Evolutionary conservation across 2,113 vertebrate genomes (phyloP), one percentile per base, ranked within the genome.

Genomic region (Tenrec ecaudatus): DNA sequence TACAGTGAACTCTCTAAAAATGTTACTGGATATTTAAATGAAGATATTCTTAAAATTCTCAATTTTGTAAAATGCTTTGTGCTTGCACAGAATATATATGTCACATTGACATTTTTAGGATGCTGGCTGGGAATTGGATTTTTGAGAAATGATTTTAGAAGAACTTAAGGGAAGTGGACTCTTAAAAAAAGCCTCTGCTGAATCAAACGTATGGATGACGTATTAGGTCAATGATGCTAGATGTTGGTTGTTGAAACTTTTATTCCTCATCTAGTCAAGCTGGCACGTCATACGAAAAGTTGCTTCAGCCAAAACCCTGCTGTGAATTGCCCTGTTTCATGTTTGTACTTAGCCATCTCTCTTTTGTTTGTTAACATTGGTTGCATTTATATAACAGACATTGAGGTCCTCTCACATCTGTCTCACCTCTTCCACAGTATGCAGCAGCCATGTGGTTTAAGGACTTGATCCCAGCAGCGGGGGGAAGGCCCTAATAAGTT

Each of bases 11-110:
- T 66, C 81, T 92, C 36, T 69, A 77, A 76, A 82, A 86, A 66
- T 89, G 33, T 57, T 84, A 92, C 17, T 77, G 89, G 80, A 19
- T 87, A 79, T 53, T 92, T 89, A 90, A 69, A 80, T 88, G 36
- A 87, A 29, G 68, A 76, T 92, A 92, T 71, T 86, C 79, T 93
- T 85, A 76, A 88, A 93, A 82, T 86, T 93, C 57, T 83, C 57
- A 64, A 81, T 47, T 94, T 92, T 92, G 20, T 92, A 95, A 90
- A 92, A 90, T 77, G 81, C 38, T 78, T 75, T 33, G 75, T 64
- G 82, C 33, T 92, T 94, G 23, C 53, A 77, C 38, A 73, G 57
- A 47, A 68, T 78, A 43, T 92, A 6, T 58, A 25, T 90, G 33
- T 40, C n/a, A 86, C 22, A 47, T 58, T 92, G 33, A 33, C 79